phyloP scores from a whole-genome alignment of 1,140 invertebrate species.

The Drosophila sechellia region DNA sequence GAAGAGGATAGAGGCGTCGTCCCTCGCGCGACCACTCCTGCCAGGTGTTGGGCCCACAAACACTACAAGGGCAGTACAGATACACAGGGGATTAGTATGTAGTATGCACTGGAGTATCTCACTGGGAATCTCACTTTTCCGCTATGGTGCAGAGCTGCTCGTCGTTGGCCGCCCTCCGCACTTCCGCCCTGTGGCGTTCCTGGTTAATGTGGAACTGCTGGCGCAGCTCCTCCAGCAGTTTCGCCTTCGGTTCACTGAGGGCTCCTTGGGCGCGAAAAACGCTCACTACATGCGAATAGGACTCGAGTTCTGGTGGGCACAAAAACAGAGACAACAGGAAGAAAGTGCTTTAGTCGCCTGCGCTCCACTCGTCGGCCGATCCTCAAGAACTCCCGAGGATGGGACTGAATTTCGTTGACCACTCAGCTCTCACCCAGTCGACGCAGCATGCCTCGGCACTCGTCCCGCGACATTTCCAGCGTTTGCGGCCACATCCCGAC shows the following conservation, averaged over 20 bases:
- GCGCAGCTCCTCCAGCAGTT: conserved; percentile 92
- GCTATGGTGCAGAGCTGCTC: conserved; percentile 94
- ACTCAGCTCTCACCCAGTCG: conserved; percentile 88
- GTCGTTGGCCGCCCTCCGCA: conserved; percentile 95
- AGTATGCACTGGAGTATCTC: conserved; percentile 7
- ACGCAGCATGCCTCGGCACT: conserved; percentile 93
- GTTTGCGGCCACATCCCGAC: conserved; percentile 89
- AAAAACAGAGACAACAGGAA: conserved; percentile 19
- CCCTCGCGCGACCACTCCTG: conserved; percentile 95
- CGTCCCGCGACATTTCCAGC: conserved; percentile 92
- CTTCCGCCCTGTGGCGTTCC: conserved; percentile 95
- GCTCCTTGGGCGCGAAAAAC: conserved; percentile 96
- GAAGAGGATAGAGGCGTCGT: conserved; percentile 90
- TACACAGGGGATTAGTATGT: conserved; percentile 22
- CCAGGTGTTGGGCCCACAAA: conserved; percentile 91
- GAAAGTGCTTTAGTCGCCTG: neutral
- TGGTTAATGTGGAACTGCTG: conserved; percentile 93
- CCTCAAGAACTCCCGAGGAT: conserved; percentile 2
- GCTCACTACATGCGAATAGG: conserved; percentile 94
- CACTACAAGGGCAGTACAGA: conserved; percentile 86
- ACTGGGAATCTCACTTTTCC: conserved; percentile 89
- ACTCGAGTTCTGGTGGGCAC: conserved; percentile 91
- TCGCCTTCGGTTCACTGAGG: conserved; percentile 93
- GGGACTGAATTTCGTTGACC: conserved; percentile 11
- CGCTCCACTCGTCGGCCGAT: neutral